phyloP scores from a whole-genome alignment of 1,140 invertebrate species.

The Temnothorax longispinosus region DNA sequence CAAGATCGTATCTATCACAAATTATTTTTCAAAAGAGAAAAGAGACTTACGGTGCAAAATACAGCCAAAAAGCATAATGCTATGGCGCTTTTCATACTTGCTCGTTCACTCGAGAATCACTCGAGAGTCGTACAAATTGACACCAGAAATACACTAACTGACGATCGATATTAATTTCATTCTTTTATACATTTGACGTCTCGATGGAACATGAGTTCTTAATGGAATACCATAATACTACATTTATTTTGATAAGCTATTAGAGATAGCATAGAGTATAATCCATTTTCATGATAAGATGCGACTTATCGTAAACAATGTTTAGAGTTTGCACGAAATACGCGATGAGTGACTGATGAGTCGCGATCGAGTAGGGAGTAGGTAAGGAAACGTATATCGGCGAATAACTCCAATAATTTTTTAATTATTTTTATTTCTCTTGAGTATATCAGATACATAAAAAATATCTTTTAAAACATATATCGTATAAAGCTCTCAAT shows the following conservation, averaged over 20 bases:
- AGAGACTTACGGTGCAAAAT: slow-evolving; percentile 1
- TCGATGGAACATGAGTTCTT: not conserved
- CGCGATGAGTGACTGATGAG: not conserved
- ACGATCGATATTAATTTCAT: not conserved
- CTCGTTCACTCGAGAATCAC: not conserved
- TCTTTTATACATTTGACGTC: slow-evolving; percentile 3
- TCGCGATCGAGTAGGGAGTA: not conserved
- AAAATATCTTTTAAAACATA: not conserved
- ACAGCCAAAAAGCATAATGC: slow-evolving; percentile 9
- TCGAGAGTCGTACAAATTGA: not conserved
- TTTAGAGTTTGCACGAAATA: not conserved
- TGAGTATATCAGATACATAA: not conserved
- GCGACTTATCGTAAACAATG: not conserved
- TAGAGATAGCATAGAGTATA: slow-evolving; percentile 17
- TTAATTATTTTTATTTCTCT: not conserved
- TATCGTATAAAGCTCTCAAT: not conserved
- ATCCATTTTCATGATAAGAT: slow-evolving; percentile 21
- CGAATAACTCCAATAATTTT: not conserved
- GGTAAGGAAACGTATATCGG: not conserved
- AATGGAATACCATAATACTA: slow-evolving; percentile 28
- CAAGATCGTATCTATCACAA: not conserved
- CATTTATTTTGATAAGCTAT: not conserved
- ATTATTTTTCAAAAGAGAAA: not conserved
- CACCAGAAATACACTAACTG: not conserved
- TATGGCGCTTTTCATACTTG: slow-evolving; percentile 6